phyloP scores from a whole-genome alignment of 2,888 invertebrate genomes.

The Lasioglossum oenotherae region DNA sequence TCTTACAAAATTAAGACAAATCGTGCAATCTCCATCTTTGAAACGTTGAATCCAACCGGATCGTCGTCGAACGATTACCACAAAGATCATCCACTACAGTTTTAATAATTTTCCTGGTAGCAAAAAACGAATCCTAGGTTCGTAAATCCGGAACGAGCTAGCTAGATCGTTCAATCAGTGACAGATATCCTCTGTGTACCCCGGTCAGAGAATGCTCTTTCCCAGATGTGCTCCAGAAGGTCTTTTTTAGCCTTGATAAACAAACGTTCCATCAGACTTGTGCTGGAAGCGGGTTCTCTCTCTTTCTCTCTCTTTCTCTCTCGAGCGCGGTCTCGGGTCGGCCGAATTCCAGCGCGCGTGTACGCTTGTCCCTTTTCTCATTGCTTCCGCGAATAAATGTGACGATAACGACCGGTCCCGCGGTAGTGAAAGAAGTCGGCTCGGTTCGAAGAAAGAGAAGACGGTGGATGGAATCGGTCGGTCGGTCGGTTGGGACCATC shows the following conservation, averaged over 20 bases:
- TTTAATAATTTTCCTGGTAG: background rate
- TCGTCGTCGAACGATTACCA: background rate
- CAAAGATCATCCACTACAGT: background rate
- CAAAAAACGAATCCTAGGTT: background rate
- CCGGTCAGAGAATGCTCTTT: slow-evolving; percentile 5
- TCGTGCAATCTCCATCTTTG: background rate
- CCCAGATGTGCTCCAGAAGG: slow-evolving; percentile 29
- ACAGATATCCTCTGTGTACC: background rate
- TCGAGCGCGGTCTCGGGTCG: background rate
- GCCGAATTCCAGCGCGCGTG: slow-evolving; percentile 44
- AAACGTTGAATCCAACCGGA: background rate
- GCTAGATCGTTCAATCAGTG: background rate
- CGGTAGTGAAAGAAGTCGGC: slow-evolving; percentile 73
- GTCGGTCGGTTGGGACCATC: slow-evolving; percentile 76
- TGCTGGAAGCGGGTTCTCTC: background rate
- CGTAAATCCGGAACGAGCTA: background rate
- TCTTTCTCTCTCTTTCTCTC: background rate
- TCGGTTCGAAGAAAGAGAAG: slow-evolving; percentile 69
- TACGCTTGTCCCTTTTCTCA: slow-evolving; percentile 45
- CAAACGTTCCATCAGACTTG: slow-evolving; percentile 48
- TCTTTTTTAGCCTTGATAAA: slow-evolving; percentile 58
- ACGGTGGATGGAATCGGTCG: slow-evolving; percentile 76
- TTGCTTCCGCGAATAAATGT: slow-evolving; percentile 76
- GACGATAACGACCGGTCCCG: slow-evolving; percentile 80
- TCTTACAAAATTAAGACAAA: background rate